Evolutionary conservation across 1,140 invertebrate species (phyloP).

Genomic region (Brachystomella parvula): DNA sequence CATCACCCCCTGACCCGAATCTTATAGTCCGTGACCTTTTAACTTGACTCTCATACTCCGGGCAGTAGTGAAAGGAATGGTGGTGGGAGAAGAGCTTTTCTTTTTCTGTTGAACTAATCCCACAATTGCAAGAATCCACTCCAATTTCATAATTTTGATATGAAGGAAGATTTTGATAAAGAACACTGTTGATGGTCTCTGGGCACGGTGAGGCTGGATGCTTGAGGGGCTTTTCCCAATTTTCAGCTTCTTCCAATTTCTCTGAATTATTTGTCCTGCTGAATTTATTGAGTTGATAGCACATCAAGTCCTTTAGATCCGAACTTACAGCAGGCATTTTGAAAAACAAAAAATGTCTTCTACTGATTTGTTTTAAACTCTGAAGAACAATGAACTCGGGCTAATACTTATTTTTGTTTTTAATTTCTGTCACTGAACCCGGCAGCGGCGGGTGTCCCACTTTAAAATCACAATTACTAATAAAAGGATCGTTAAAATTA

Average conservation of each 20-base stretch:
- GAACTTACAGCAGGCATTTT: constrained; percentile 1
- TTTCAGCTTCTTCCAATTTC: background rate
- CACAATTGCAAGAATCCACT: background rate
- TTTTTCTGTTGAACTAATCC: background rate
- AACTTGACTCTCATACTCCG: constrained; percentile 12
- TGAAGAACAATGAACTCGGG: background rate
- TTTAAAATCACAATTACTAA: background rate
- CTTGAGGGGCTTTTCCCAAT: no score
- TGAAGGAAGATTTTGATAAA: background rate
- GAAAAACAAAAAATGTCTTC: background rate
- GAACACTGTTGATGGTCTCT: background rate
- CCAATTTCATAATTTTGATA: background rate
- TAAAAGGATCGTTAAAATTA: background rate
- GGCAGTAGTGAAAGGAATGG: constrained; percentile 12
- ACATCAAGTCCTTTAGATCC: constrained; percentile 11
- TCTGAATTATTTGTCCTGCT: background rate
- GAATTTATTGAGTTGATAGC: constrained; percentile 12
- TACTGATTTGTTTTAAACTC: background rate
- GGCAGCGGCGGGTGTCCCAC: no score
- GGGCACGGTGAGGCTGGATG: no score
- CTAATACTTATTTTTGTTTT: background rate
- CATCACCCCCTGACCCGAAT: constrained; percentile 19
- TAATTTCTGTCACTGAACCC: background rate
- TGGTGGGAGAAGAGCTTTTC: background rate
- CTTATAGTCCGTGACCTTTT: constrained; percentile 18